phyloP scores from a whole-genome alignment of 2,888 invertebrate species.

The Synanthedon vespiformis region DNA sequence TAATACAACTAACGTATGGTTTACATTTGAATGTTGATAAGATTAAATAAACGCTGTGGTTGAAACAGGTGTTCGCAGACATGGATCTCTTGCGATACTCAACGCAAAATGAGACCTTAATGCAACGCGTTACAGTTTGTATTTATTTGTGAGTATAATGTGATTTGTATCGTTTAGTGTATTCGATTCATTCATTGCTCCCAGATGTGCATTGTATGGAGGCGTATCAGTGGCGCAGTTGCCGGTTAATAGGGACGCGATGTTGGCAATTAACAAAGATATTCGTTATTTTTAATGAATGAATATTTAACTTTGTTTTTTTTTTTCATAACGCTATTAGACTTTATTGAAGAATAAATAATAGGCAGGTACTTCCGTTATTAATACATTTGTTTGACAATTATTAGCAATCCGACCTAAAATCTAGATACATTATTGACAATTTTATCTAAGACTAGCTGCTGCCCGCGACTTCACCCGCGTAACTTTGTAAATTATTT shows the following conservation, averaged over 20 bases:
- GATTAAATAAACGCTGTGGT: conserved; percentile 46
- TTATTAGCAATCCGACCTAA: too few relatives aligned
- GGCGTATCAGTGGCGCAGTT: conserved; percentile 47
- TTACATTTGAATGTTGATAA: conserved; percentile 13
- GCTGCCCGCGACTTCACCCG: too few relatives aligned
- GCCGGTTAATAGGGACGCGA: conserved; percentile 46
- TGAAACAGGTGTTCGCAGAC: conserved; percentile 65
- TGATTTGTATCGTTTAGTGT: conserved; percentile 16
- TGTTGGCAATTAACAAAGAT: conserved; percentile 48
- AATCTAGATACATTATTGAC: too few relatives aligned
- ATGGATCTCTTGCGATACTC: conserved; percentile 24
- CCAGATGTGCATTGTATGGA: conserved; percentile 65
- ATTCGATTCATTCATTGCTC: conserved; percentile 42
- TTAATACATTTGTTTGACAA: too few relatives aligned
- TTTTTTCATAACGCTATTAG: background rate
- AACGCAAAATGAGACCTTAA: conserved; percentile 13
- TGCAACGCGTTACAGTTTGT: accelerated
- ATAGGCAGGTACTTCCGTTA: too few relatives aligned
- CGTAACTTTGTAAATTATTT: too few relatives aligned
- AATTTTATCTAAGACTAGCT: too few relatives aligned
- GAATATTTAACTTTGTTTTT: background rate
- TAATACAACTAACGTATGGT: conserved; percentile 5
- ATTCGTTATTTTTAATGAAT: too few relatives aligned
- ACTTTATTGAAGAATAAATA: too few relatives aligned
- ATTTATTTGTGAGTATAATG: conserved; percentile 7